A percentile compares a stretch with the other conserved stretches of the same genome.
Conservation (phyloP, 2,888 invertebrate genomes). For the Philaethria dido region DNA sequence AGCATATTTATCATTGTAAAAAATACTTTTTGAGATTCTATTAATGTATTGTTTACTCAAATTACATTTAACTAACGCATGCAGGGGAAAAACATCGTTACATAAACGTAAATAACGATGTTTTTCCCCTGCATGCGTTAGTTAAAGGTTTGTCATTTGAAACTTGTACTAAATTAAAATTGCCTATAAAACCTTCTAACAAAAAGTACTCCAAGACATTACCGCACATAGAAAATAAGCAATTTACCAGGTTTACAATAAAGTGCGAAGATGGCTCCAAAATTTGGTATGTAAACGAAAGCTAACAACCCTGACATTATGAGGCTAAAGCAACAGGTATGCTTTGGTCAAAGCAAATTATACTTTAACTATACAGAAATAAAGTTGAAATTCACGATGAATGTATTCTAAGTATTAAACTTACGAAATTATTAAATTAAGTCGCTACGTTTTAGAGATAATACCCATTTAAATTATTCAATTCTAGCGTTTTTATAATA, state of each 20-base stretch:
- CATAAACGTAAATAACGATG: too few relatives aligned
- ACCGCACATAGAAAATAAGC: constrained; percentile 12
- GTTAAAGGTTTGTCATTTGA: too few relatives aligned
- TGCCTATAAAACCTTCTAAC: background rate
- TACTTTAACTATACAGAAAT: background rate
- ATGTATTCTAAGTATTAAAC: constrained; percentile 16
- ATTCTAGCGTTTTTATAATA: constrained; percentile 29
- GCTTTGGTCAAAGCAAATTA: constrained; percentile 1
- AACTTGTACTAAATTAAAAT: background rate
- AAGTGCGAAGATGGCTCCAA: constrained; percentile 27
- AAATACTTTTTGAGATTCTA: too few relatives aligned
- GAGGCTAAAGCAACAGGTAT: constrained; percentile 40
- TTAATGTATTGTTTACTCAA: too few relatives aligned
- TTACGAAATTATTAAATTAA: constrained; percentile 38
- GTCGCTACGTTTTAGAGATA: constrained; percentile 39
- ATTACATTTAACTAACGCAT: too few relatives aligned
- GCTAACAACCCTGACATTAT: constrained; percentile 36
- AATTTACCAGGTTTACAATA: constrained; percentile 30
- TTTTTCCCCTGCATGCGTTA: too few relatives aligned
- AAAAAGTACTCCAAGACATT: background rate
- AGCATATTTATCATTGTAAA: too few relatives aligned
- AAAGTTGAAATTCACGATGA: constrained; percentile 18
- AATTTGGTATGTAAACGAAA: constrained; percentile 40
- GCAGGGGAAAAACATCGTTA: too few relatives aligned
- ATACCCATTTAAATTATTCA: constrained; percentile 40